phyloP scores from a whole-genome alignment of 2,113 vertebrate genomes.

The Caloenas nicobarica region DNA sequence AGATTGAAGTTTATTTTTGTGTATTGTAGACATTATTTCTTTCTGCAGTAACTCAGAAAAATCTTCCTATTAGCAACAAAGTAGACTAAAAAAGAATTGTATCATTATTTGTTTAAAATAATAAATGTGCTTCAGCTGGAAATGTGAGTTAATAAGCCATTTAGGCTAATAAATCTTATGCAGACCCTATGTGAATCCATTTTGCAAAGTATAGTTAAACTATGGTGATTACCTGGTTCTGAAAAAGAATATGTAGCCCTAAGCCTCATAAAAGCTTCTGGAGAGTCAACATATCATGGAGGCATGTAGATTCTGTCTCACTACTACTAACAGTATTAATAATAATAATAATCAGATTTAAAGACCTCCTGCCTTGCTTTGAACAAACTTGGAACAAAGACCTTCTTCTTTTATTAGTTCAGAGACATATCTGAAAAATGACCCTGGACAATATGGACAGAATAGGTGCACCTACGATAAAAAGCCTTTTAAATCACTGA shows the following conservation, averaged over 20 bases:
- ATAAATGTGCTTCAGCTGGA: not conserved
- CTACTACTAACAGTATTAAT: not conserved
- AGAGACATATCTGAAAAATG: conserved; percentile 4
- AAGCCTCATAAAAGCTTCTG: not conserved
- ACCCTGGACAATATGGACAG: not conserved
- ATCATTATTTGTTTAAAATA: conserved; percentile 26
- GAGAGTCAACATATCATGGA: not conserved
- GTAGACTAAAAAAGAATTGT: not conserved
- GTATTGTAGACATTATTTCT: not conserved
- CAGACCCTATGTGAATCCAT: not conserved
- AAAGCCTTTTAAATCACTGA: not conserved
- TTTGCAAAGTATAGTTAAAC: conserved; percentile 11
- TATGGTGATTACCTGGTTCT: not conserved
- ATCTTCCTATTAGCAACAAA: not conserved
- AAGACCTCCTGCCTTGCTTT: not conserved
- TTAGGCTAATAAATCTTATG: not conserved
- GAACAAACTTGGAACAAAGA: not conserved
- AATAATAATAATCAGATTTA: not conserved
- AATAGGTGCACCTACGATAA: not conserved
- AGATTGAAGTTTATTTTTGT: not conserved
- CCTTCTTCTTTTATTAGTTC: not conserved
- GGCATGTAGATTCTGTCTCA: not conserved
- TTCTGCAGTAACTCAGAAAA: not conserved
- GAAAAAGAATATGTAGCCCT: not conserved
- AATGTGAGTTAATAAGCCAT: conserved; percentile 11